Evolutionary conservation across 35 echinoderm and acorn worm species (phyloP), one percentile per base, ranked within the genome.

Genomic region (Ophioderma brevispina): DNA sequence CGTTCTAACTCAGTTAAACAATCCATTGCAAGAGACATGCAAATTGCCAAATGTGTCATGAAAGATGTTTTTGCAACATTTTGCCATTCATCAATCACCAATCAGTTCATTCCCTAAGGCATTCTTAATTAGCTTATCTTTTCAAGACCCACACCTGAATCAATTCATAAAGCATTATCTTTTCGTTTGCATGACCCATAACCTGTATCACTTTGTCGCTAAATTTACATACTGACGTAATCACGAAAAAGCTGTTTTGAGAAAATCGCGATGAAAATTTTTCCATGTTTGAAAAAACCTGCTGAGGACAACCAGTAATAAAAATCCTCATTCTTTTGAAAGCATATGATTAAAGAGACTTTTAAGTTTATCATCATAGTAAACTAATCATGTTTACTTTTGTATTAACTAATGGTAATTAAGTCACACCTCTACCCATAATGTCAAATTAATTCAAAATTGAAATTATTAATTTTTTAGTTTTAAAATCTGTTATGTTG

Each of bases 241-340:
- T 21, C 38, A 18, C 8, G 42, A 82, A 82, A 82, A 82, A 31
- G 36, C 38, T 39, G 37, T 82, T 82, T 41, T 82, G 36, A 82
- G 80, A 82, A 52, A 82, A 82, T 21, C 41, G 35, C n/a, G 3
- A 40, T 82, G 36, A 2, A 40, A 82, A 82, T 39, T 39, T 82
- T 82, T 82, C 30, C 13, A 2, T 39, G 0, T 23, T 82, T 39
- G n/a, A n/a, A 30, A 39, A 39, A 82, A 82, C 0, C 36, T 82
- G 80, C 36, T 82, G 80, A 40, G 37, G 80, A 37, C 41, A 82
- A 82, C 42, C 38, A 39, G 0, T 40, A 82, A 17, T 25, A 0
- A 31, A n/a, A 0, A 82, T 31, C 80, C 31, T 41, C 36, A 82
- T 82, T 82, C 34, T 42, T 18, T 82, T 82, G 17, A 25, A 6